A percentile compares a stretch with the other conserved stretches of the same genome.
These are phyloP conservation scores for Noctuana brunneofusca DNA, from an alignment of 2,888 invertebrate species.

Conservation along the genomic window DNA sequence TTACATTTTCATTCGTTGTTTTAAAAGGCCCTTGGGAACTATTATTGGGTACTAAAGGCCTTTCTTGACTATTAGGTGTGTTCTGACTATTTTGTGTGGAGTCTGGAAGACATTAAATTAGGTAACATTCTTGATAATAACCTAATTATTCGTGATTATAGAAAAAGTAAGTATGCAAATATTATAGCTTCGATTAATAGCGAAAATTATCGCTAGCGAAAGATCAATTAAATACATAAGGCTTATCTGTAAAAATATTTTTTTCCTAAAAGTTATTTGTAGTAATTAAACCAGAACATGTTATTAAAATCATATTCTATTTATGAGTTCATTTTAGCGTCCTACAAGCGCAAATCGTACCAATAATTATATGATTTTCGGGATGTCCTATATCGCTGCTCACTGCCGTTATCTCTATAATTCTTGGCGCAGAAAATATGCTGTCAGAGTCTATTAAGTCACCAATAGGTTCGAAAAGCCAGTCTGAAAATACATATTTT, in stretches of 20 bases:
- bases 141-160: too few relatives aligned
- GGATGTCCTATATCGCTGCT: neutral
- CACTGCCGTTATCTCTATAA: constrained; percentile 18
- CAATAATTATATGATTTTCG: constrained; percentile 14
- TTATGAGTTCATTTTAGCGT: too few relatives aligned
- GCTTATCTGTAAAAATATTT: too few relatives aligned
- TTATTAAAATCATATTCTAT: too few relatives aligned
- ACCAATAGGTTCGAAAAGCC: constrained; percentile 46
- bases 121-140: neutral
- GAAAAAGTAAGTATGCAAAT: too few relatives aligned
- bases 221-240: too few relatives aligned
- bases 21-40: constrained; percentile 37
- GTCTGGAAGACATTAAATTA: constrained; percentile 11
- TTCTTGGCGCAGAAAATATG: constrained; percentile 19
- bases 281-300: too few relatives aligned
- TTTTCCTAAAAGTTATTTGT: too few relatives aligned
- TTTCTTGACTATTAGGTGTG: constrained; percentile 16
- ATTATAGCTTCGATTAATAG: too few relatives aligned
- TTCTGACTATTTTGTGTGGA: constrained; percentile 19
- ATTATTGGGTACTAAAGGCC: constrained; percentile 10
- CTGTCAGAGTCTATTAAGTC: constrained; percentile 42
- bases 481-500: constrained; percentile 45
- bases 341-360: too few relatives aligned
- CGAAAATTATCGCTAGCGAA: too few relatives aligned
- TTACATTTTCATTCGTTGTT: constrained; percentile 46